Percentiles rank a stretch among this genome's conserved stretches.
Evolutionary conservation across 1,140 invertebrate genomes (phyloP).

Genomic region (Euborellia annulipes): DNA sequence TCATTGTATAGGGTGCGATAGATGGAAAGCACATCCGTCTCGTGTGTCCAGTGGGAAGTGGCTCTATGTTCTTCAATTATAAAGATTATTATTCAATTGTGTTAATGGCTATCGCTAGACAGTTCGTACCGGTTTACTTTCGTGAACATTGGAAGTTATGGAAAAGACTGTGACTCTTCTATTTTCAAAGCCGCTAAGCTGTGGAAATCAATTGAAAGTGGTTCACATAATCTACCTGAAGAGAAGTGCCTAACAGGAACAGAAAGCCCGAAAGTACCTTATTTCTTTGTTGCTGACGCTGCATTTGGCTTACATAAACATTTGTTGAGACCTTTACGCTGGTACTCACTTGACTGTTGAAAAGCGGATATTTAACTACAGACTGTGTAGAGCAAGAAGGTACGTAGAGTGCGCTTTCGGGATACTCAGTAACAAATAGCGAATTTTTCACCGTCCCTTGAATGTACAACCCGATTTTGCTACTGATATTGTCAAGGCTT

Average conservation of each 20-base stretch:
- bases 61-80: slow-evolving; percentile 20
- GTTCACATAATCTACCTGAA: slow-evolving; percentile 10
- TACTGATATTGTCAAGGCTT: slow-evolving; percentile 16
- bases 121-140: slow-evolving; percentile 15
- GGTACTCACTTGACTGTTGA: slow-evolving; percentile 15
- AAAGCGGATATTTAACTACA: slow-evolving; percentile 28
- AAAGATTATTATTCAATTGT: slow-evolving; percentile 15
- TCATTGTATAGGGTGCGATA: slow-evolving; percentile 15
- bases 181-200: slow-evolving; percentile 17
- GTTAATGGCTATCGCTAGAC: slow-evolving; percentile 16
- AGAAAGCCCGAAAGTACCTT: slow-evolving; percentile 12
- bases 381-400: slow-evolving; percentile 20
- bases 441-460: slow-evolving; percentile 18
- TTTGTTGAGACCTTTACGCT: slow-evolving; percentile 28
- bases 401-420: slow-evolving; percentile 21
- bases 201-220: slow-evolving; percentile 13
- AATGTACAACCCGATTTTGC: slow-evolving; percentile 14
- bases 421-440: slow-evolving; percentile 16
- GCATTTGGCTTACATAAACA: slow-evolving; percentile 26
- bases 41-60: slow-evolving; percentile 14
- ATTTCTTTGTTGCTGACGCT: slow-evolving; percentile 27
- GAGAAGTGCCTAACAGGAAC: slow-evolving; percentile 12
- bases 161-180: slow-evolving; percentile 16
- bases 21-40: slow-evolving; percentile 23
- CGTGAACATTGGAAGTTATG: slow-evolving; percentile 19